Evolutionary conservation across 2,797 vertebrate species (phyloP).

Genomic region (Cygnus olor): DNA sequence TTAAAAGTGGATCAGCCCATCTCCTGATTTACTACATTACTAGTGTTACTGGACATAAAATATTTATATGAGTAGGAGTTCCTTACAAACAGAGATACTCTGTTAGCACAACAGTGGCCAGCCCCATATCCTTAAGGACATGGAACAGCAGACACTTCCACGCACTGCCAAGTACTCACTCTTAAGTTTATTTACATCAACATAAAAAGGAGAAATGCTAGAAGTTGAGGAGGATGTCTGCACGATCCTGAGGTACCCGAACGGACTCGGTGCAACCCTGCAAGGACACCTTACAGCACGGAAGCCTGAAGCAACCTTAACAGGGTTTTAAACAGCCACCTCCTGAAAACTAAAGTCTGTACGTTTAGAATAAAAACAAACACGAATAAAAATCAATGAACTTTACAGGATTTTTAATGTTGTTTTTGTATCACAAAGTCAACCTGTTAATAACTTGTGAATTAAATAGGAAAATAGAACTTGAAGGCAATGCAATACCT

Average conservation of each 20-base stretch:
- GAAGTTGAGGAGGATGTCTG: too few species aligned
- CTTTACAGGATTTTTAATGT: not conserved
- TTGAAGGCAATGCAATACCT: not conserved
- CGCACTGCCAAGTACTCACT: not conserved
- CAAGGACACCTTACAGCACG: not conserved
- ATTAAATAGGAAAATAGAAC: not conserved
- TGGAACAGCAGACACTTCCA: not conserved
- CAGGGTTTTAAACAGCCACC: not conserved
- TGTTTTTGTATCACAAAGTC: not conserved
- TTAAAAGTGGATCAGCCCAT: not conserved
- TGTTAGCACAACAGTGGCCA: not conserved
- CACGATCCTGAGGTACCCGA: not conserved
- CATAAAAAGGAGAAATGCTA: not conserved
- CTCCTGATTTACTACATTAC: not conserved
- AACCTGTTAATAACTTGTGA: not conserved
- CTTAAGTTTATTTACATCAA: not conserved
- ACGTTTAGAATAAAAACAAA: not conserved
- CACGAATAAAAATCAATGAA: not conserved
- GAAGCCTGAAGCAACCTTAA: not conserved
- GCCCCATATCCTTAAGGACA: not conserved
- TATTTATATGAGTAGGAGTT: not conserved
- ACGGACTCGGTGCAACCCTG: not conserved
- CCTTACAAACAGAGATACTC: not conserved
- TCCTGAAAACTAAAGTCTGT: not conserved
- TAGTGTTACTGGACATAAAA: not conserved